Evolutionary conservation across 2,797 vertebrate species (phyloP), one percentile per base, ranked within the genome.

Genomic region (Erethizon dorsatum): DNA sequence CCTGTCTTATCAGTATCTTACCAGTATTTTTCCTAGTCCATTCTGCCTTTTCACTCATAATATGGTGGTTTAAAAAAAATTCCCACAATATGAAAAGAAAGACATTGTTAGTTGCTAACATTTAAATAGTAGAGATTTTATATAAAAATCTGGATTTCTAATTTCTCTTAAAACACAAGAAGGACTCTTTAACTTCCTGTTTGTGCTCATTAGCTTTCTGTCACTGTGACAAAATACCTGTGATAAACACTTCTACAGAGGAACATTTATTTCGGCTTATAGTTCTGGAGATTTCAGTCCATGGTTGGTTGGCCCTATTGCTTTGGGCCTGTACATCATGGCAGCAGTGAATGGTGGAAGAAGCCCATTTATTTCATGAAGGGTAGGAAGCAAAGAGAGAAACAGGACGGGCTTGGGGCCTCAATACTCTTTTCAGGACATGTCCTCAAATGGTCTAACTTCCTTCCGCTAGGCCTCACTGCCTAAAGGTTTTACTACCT

Each of bases 71-170:
- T 80, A 28, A 20, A 69, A 78, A 78, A 86, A 61, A 63, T n/a
- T 57, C 31, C 61, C 33, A 79, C 11, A 20, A 13, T 83, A 6
- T 79, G 50, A 67, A 67, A 85, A 83, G 15, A 63, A 61, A 45
- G 12, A 41, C 8, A 45, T 1, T 56, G 1, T 52, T 73, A n/a
- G 22, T 83, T 83, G 33, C n/a, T 8, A 67, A 75, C 92, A 54
- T 79, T 89, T 84, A 75, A 67, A 82, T 80, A 82, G 4, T 91
- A 65, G 45, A 77, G 31, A 37, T 83, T 90, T 88, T 83, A n/a
- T 59, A 90, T 69, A 26, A 89, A 85, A 83, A 77, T 59, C 7
- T 61, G 17, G 15, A 22, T 86, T 91, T 79, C 17, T 8, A 41
- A 69, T 90, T 87, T 83, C 41, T 78, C 22, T 91, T 75, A 88